Evolutionary conservation across 1,140 invertebrate species (phyloP), one percentile per base, ranked within the genome.

Genomic region (Drosophila funebris): DNA sequence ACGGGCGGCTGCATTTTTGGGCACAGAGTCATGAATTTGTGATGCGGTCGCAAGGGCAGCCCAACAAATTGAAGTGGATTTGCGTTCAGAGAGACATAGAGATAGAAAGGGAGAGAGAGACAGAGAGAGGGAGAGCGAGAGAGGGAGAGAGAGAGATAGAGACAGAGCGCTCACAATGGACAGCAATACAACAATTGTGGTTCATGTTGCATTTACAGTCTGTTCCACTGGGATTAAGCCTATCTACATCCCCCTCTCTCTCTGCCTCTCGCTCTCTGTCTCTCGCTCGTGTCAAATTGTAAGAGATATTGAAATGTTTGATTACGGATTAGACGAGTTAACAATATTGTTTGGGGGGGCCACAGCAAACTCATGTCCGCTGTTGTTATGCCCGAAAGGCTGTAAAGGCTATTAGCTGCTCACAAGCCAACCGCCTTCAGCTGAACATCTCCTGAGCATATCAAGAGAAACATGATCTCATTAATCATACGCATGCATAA

Each of bases 401-500:
- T 31, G 11, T 27, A 41, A 57, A 66, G 68, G 61, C 68, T 71
- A 66, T 71, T 71, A 71, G 68, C 52, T 18, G 9, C 33, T 37
- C 14, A 62, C 36, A 53, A 37, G 27, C 14, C 14, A 29, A 18
- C 36, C 29, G 13, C 16, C 31, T 27, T 31, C 8, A 22, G 7
- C 8, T 14, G n/a, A 36, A 20, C 41, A 29, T 16, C 33, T 41
- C 18, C 37, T 63, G 43, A 24, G 13, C 68, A 73, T 68, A 77
- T 77, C 82, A 87, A 85, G 78, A 87, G 85, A 81, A 85, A 85
- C 82, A 87, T 79, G 82, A 85, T 75, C 82, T 81, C 82, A 85
- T 85, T 85, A 85, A 85, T 85, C 82, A 85, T 85, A 87, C 69
- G 78, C 76, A 87, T 85, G 80, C 80, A 84, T 84, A 84, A 85